These are phyloP conservation scores for Heliconius cydno DNA, from an alignment of 2,888 invertebrate genomes.

Conservation along the genomic window DNA sequence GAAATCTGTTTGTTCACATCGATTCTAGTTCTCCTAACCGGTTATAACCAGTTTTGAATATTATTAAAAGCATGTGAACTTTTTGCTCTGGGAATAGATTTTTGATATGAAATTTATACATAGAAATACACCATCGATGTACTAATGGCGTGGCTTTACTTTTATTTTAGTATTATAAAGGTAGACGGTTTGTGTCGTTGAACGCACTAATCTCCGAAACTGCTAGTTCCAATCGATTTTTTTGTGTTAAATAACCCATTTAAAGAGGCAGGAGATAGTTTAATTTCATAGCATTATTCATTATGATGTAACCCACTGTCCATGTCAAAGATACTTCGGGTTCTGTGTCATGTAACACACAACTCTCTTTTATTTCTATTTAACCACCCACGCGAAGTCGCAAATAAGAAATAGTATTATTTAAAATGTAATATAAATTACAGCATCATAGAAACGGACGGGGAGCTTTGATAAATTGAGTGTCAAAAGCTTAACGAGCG, in stretches of 20 bases:
- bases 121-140: background rate
- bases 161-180: too few species aligned
- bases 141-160: too few species aligned
- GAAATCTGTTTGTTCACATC: background rate
- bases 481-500: constrained; percentile 39
- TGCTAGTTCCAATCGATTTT: too few species aligned
- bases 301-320: background rate
- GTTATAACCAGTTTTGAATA: constrained; percentile 2
- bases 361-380: background rate
- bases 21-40: constrained; percentile 4
- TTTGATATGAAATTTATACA: background rate
- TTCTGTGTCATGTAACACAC: background rate
- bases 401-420: background rate
- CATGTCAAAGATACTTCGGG: background rate
- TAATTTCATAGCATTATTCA: too few species aligned
- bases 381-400: background rate
- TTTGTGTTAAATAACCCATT: too few species aligned
- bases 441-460: constrained; percentile 25
- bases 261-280: too few species aligned
- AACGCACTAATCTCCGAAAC: too few species aligned
- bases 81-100: background rate
- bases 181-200: too few species aligned
- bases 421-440: constrained; percentile 27
- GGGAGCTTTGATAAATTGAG: constrained; percentile 37
- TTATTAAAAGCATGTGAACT: background rate